These are phyloP conservation scores for Microcebus lehilahytsara DNA, from an alignment of 2,113 vertebrate species.

Conservation along the genomic window DNA sequence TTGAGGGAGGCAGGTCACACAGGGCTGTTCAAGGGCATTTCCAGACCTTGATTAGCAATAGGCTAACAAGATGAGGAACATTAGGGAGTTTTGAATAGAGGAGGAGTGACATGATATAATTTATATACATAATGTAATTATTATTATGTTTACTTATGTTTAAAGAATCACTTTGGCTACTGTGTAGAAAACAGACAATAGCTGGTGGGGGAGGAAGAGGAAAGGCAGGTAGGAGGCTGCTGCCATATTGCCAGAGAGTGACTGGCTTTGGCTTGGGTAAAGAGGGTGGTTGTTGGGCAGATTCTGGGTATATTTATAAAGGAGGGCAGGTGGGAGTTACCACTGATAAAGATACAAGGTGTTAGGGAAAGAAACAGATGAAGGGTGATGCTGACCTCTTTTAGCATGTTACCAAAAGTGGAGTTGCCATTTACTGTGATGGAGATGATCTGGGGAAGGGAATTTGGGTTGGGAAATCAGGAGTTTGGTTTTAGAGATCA, in stretches of 20 bases:
- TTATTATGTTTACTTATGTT: not conserved
- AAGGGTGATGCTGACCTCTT: not conserved
- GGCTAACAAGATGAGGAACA: not conserved
- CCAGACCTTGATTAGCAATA: not conserved
- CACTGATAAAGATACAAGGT: not conserved
- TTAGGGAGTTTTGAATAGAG: not conserved
- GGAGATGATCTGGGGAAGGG: not conserved
- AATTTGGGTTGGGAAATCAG: not conserved
- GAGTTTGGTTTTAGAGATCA: not conserved
- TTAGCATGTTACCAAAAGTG: not conserved
- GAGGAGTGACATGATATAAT: not conserved
- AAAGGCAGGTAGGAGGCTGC: not conserved
- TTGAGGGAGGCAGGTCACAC: not conserved
- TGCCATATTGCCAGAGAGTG: not conserved
- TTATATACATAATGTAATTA: not conserved
- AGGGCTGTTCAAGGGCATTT: not conserved
- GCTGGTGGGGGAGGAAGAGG: too few species aligned
- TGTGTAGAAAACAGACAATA: not conserved
- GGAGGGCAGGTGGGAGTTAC: not conserved
- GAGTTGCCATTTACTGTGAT: not conserved
- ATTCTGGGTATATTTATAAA: not conserved
- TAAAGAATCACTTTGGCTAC: not conserved
- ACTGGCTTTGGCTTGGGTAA: not conserved
- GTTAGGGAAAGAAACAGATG: not conserved
- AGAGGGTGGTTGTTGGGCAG: not conserved